These are phyloP conservation scores for Nomada ferruginata DNA, from an alignment of 2,888 invertebrate species.

Conservation along the genomic window DNA sequence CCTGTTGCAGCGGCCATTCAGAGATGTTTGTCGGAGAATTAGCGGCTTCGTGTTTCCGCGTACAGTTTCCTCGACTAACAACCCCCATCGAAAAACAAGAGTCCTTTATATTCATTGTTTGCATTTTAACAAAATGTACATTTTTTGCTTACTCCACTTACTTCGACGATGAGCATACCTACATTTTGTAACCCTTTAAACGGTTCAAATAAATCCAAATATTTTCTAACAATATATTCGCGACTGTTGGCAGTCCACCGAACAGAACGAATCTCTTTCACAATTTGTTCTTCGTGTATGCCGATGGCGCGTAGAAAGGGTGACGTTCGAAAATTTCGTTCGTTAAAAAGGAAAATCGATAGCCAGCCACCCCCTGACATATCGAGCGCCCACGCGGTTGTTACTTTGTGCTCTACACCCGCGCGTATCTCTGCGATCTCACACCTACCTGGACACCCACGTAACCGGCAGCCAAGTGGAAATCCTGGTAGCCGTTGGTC, in stretches of 20 bases:
- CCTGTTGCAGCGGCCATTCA: slow-evolving; percentile 42
- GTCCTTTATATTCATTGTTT: no score
- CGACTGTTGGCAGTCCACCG: no score
- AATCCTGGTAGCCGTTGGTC: slow-evolving; percentile 81
- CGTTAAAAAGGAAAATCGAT: slow-evolving; percentile 70
- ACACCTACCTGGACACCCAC: slow-evolving; percentile 65
- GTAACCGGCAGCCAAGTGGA: slow-evolving; percentile 77
- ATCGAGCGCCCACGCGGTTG: slow-evolving; percentile 51
- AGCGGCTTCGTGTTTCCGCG: background rate
- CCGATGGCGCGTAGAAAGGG: background rate
- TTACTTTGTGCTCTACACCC: slow-evolving; percentile 46
- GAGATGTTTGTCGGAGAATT: slow-evolving; percentile 20
- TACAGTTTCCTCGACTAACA: no score
- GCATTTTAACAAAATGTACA: no score
- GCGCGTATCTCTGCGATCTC: slow-evolving; percentile 59
- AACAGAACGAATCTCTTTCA: background rate
- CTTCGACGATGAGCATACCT: no score
- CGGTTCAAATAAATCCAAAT: no score
- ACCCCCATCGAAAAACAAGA: no score
- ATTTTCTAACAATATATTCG: no score
- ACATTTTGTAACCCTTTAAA: no score
- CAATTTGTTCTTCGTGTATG: background rate
- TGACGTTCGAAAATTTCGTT: slow-evolving; percentile 60
- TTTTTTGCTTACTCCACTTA: no score
- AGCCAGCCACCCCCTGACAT: slow-evolving; percentile 28